Evolutionary conservation across 1,140 invertebrate genomes (phyloP).

Genomic region (Cyclina sinensis): DNA sequence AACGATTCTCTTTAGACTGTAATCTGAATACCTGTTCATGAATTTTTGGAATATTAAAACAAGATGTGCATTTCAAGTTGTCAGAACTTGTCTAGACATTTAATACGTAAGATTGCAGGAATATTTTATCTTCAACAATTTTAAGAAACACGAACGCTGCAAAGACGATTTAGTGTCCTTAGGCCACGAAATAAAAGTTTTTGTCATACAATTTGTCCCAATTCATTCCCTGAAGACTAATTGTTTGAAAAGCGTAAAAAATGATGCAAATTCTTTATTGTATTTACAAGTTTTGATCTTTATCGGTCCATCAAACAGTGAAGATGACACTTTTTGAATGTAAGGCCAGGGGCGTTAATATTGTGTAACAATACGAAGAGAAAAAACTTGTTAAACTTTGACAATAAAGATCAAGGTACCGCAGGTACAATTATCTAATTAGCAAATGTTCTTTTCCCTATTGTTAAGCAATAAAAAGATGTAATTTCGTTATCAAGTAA

Average conservation of each 20-base stretch:
- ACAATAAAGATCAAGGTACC: constrained; percentile 1
- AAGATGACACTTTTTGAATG: constrained; percentile 29
- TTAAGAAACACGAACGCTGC: background rate
- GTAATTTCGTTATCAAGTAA: background rate
- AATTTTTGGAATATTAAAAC: no score
- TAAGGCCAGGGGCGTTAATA: constrained; percentile 28
- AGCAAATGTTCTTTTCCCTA: constrained; percentile 14
- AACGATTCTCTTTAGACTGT: no score
- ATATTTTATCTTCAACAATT: background rate
- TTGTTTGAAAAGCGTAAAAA: constrained; percentile 25
- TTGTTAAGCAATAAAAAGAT: constrained; percentile 18
- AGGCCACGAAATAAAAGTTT: background rate
- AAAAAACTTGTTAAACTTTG: background rate
- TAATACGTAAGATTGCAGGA: background rate
- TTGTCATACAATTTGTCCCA: constrained; percentile 27
- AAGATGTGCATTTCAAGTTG: no score
- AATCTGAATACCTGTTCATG: no score
- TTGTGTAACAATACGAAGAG: background rate
- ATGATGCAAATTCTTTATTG: constrained; percentile 41
- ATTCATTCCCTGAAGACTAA: constrained; percentile 1
- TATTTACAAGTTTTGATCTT: constrained; percentile 29
- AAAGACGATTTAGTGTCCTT: background rate
- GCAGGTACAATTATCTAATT: constrained; percentile 22
- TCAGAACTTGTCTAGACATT: background rate
- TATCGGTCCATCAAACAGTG: constrained; percentile 30